phyloP scores from a whole-genome alignment of 23 tunicate genomes.

The Trididemnum miniatum region DNA sequence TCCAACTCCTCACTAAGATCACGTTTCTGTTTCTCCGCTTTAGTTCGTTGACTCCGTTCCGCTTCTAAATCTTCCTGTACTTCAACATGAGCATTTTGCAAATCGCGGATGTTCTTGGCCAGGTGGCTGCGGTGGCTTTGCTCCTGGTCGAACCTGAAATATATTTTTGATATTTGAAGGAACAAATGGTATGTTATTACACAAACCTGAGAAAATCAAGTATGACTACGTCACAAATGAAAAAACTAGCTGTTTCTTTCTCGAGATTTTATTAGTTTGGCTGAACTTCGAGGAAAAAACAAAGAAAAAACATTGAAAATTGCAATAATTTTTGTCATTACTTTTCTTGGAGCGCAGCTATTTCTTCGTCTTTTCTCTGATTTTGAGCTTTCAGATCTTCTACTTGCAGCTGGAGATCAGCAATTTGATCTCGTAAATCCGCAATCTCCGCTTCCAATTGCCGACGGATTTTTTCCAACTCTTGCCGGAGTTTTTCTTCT shows the following conservation, averaged over 20 bases:
- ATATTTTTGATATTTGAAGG: background rate
- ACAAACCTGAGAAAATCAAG: too few relatives aligned
- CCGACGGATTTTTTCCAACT: slow-evolving; percentile 79
- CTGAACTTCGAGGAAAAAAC: too few relatives aligned
- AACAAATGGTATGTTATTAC: too few relatives aligned
- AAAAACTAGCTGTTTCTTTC: too few relatives aligned
- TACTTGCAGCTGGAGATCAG: slow-evolving; percentile 84
- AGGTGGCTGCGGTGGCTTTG: slow-evolving; percentile 64
- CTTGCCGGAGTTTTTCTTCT: slow-evolving; percentile 91
- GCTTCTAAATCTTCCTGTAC: slow-evolving; percentile 93
- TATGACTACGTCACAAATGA: too few relatives aligned
- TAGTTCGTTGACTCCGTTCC: slow-evolving; percentile 72
- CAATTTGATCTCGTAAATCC: slow-evolving; percentile 75
- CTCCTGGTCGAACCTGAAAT: slow-evolving; percentile 75
- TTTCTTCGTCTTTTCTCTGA: slow-evolving; percentile 92
- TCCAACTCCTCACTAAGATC: slow-evolving; percentile 97
- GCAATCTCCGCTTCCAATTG: slow-evolving; percentile 86
- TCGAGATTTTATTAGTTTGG: too few relatives aligned
- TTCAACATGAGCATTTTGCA: slow-evolving; percentile 68
- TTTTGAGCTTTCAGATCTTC: slow-evolving; percentile 83
- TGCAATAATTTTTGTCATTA: background rate
- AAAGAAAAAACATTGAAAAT: too few relatives aligned
- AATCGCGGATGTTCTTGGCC: slow-evolving; percentile 72
- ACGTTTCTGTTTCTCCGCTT: slow-evolving; percentile 90
- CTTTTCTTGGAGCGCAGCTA: slow-evolving; percentile 64